Conservation (phyloP, 2,888 invertebrate species). For the Lymantria monacha region DNA sequence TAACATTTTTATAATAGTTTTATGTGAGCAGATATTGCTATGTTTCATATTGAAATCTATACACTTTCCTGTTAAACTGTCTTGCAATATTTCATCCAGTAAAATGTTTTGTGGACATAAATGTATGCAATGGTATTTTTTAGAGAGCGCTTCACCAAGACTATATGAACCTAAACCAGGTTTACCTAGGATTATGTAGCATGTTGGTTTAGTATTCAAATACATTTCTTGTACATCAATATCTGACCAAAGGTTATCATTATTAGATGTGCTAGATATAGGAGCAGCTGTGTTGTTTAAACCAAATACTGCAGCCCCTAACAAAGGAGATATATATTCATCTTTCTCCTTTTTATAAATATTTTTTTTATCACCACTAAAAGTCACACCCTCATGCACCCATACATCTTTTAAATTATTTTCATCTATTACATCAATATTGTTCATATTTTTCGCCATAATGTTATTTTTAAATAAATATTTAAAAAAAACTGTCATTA, state of each 20-base stretch:
- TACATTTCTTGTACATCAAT: conserved; percentile 74
- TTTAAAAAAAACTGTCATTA: neutral
- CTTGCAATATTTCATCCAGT: conserved; percentile 80
- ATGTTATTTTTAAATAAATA: neutral
- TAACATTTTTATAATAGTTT: conserved; percentile 76
- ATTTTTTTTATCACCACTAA: conserved; percentile 39
- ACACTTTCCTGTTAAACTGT: conserved; percentile 79
- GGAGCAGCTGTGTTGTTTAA: conserved; percentile 61
- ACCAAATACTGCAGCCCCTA: conserved; percentile 63
- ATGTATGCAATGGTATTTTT: conserved; percentile 81
- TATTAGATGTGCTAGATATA: conserved; percentile 35
- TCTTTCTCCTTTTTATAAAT: conserved; percentile 24
- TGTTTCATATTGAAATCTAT: conserved; percentile 81
- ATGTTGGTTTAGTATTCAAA: conserved; percentile 75
- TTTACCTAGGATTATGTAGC: conserved; percentile 83
- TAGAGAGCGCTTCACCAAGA: conserved; percentile 80
- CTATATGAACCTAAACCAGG: conserved; percentile 75
- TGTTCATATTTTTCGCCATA: conserved; percentile 18
- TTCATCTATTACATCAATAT: conserved; percentile 50
- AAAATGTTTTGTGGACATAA: conserved; percentile 81
- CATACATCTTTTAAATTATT: conserved; percentile 35
- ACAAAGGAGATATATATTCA: conserved; percentile 33
- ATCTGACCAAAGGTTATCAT: conserved; percentile 71
- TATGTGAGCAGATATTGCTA: conserved; percentile 74
- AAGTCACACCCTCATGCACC: conserved; percentile 42